Base-by-base conservation (phyloP, 1,140 invertebrate species). In the Vanessa atalanta region DNA sequence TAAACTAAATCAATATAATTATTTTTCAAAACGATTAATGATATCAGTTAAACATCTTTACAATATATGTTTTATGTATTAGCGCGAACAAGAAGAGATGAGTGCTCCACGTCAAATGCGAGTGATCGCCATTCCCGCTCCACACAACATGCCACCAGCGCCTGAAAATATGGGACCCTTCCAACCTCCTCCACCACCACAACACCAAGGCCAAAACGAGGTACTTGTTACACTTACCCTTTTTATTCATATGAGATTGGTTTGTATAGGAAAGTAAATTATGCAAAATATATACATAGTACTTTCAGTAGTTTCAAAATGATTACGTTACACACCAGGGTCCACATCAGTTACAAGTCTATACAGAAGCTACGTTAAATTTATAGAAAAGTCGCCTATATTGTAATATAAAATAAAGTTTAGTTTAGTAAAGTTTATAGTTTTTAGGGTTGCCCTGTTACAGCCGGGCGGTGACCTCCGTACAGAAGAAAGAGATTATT, bases 31-130 rank as follows among this genome's bases (percentile, higher is more conserved):
- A 8, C 1, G 1, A 43, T 51, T 12, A 13, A 15, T 51, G 9
- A 51, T 14, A 15, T 15, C 4, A 51, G 0, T 51, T 51, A 6
- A 23, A 47, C 2, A 64, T 43, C 3, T 43, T 12, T 5, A 70
- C 20, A 15, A 31, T 31, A 3, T 15, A n/a, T 48, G 14, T 65
- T 73, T 61, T 23, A 51, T 2, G n/a, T n/a, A 51, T 61, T 11
- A 57, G 67, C 68, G 68, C 23, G 68, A 70, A 70, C 68, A 70
- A 70, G 75, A 67, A 63, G 77, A 74, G 8, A 86, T 88, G 83
- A 80, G 78, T 8, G 79, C 79, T 8, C 92, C 91, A 7, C 88
- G 90, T 23, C 90, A 93, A 79, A 92, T 93, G 85, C 89, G 92
- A 69, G 88, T 93, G 72, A 87, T 93, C 73, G 88, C 91, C 51